Base-by-base conservation (phyloP, 1,140 invertebrate genomes). In the Papilio dardanus region DNA sequence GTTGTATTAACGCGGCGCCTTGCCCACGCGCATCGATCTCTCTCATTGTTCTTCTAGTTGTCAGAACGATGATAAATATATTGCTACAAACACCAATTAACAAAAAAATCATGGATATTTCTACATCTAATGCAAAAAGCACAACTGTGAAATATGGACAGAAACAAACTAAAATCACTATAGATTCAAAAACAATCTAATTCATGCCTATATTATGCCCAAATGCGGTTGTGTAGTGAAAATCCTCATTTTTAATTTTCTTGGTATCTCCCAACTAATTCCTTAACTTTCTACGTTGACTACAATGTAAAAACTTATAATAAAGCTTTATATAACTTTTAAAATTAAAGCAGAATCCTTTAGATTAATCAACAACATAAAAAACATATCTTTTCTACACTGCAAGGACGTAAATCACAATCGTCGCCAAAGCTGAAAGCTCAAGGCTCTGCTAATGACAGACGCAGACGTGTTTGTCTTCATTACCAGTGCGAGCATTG, bases 41-140 rank as follows among this genome's bases (percentile, higher is more conserved):
- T 79, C 86, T 84, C 83, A 90, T 90, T 90, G 88, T 88, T 87
- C 81, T 82, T 86, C 80, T 82, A 71, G 42, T 54, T 67, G 65
- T 77, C 76, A 71, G 74, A 77, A 30, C 14, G 40, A 50, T 30
- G 69, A 71, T 71, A 71, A 71, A 71, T 71, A 71, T 50, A 71
- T 28, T 30, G 28, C 12, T 71, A 71, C 21, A 16, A 28, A 50
- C 14, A 24, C 21, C 21, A 28, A 28, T 37, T 2, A 21, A 37
- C 7, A 6, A 24, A 2, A 19, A 33, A 37, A 16, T 40, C 19
- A 2, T 19, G 67, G 67, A 68, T 68, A n/a, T 54, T 54, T 10
- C 10, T 24, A n/a, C 24, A 54, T 54, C 19, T 24, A 24, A 3
- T 21, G 10, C 50, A 24, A 50, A 5, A 42, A 42, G n/a, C 8